Evolutionary conservation across 1,140 invertebrate species (phyloP).

Genomic region (Oryctes rhinoceros): DNA sequence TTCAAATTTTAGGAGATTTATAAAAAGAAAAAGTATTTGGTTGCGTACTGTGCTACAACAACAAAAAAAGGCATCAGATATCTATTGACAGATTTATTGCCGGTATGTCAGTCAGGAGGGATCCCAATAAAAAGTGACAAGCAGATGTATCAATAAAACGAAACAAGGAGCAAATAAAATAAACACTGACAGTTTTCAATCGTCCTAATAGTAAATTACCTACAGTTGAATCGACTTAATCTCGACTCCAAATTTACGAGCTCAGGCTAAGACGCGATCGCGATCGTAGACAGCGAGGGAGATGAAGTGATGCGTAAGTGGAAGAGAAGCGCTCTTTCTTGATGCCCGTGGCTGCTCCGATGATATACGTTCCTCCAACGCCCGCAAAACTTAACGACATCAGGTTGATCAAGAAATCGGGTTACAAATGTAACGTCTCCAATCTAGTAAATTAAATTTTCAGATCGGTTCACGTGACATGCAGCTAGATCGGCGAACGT

Average conservation of each 20-base stretch:
- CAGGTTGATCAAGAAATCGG: constrained; percentile 2
- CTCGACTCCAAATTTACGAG: neutral
- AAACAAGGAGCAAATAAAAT: neutral
- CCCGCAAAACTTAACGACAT: neutral
- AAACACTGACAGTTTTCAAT: constrained; percentile 11
- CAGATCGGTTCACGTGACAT: neutral
- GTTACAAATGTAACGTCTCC: neutral
- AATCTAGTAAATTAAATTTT: constrained; percentile 2
- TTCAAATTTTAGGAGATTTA: too few relatives aligned
- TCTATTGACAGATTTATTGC: too few relatives aligned
- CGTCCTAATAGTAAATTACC: neutral
- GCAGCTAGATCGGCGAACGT: neutral
- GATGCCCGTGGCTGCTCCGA: neutral
- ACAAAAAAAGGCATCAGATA: too few relatives aligned
- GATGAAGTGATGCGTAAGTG: constrained; percentile 1
- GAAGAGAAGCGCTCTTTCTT: neutral
- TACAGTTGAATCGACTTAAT: constrained; percentile 2
- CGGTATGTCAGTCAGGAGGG: too few relatives aligned
- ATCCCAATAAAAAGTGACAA: neutral
- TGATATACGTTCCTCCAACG: neutral
- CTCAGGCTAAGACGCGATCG: neutral
- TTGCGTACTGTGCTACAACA: too few relatives aligned
- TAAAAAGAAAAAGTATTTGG: too few relatives aligned
- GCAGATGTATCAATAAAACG: neutral
- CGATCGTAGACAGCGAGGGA: neutral